phyloP scores from a whole-genome alignment of 1,140 invertebrate genomes.

The Drosophila cardini region DNA sequence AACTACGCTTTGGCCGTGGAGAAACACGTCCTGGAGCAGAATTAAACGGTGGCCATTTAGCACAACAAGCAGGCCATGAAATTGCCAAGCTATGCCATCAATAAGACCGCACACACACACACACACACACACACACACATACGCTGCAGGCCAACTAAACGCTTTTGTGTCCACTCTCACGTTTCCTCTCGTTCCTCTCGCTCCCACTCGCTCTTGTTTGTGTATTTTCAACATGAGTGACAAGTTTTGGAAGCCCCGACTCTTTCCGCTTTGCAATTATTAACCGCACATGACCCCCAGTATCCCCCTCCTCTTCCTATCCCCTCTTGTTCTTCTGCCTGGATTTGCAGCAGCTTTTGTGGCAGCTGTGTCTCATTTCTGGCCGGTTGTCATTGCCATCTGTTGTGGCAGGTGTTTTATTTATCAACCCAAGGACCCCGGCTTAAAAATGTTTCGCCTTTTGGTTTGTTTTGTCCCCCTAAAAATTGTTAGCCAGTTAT shows the following conservation, averaged over 20 bases:
- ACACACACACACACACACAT: no score
- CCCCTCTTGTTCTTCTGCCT: neutral
- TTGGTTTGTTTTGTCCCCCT: conserved; percentile 48
- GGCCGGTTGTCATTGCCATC: conserved; percentile 36
- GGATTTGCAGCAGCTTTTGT: conserved; percentile 13
- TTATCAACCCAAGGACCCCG: conserved; percentile 46
- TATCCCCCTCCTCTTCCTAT: neutral
- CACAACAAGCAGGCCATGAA: conserved; percentile 51
- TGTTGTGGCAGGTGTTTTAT: conserved; percentile 63
- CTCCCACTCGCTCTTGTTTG: conserved; percentile 1
- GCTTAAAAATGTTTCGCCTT: conserved; percentile 51
- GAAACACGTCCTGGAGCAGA: conserved; percentile 14
- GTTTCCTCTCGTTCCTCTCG: neutral
- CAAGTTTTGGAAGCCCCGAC: conserved; percentile 62
- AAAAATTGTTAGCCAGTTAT: conserved; percentile 49
- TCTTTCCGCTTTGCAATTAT: conserved; percentile 67
- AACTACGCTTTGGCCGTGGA: conserved; percentile 3
- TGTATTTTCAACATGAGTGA: conserved; percentile 59
- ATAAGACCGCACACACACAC: conserved; percentile 29
- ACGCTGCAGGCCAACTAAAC: conserved; percentile 20
- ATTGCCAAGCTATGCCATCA: conserved; percentile 47
- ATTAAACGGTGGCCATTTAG: conserved; percentile 58
- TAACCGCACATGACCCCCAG: conserved; percentile 65
- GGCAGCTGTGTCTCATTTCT: conserved; percentile 23
- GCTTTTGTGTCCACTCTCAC: conserved; percentile 24